A percentile compares a stretch with the other conserved stretches of the same genome.
phyloP scores from a whole-genome alignment of 2,797 vertebrate species.

The Thunnus albacares region DNA sequence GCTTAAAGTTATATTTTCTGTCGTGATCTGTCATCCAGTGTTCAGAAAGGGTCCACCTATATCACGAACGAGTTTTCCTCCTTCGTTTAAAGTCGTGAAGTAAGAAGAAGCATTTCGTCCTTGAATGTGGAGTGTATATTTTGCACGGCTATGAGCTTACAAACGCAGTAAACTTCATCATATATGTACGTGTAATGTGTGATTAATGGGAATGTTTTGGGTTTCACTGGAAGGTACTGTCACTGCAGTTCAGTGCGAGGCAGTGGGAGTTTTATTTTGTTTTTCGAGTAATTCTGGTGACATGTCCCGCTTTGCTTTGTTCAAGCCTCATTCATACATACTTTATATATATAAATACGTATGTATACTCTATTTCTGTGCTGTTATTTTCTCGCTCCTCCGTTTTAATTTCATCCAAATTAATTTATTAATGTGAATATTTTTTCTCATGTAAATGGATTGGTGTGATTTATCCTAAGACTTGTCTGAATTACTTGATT shows the following conservation, averaged over 20 bases:
- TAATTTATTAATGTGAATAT: slow-evolving; percentile 75
- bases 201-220: slow-evolving; percentile 1
- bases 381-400: slow-evolving; percentile 27
- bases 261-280: slow-evolving; percentile 43
- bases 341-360: slow-evolving; percentile 14
- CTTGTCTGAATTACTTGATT: slow-evolving; percentile 57
- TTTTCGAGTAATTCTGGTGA: slow-evolving; percentile 41
- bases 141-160: slow-evolving; percentile 41
- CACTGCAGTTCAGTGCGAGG: slow-evolving; percentile 20
- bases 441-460: slow-evolving; percentile 42
- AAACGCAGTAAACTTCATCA: slow-evolving; percentile 14
- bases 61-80: slow-evolving; percentile 1
- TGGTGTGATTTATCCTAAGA: slow-evolving; percentile 52
- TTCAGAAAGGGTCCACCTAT: slow-evolving; percentile 34
- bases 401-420: slow-evolving; percentile 49
- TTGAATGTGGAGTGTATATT: slow-evolving; percentile 22
- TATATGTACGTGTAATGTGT: background rate
- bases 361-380: slow-evolving; percentile 30
- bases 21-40: background rate
- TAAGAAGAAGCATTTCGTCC: slow-evolving; percentile 48
- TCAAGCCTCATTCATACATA: slow-evolving; percentile 38
- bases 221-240: slow-evolving; percentile 27
- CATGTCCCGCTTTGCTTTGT: slow-evolving; percentile 51
- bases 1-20: slow-evolving; percentile 13
- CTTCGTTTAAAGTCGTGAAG: background rate